A percentile compares a stretch with the other conserved stretches of the same genome.
Conservation (phyloP, 2,113 vertebrate species). For the Crotophaga sulcirostris region DNA sequence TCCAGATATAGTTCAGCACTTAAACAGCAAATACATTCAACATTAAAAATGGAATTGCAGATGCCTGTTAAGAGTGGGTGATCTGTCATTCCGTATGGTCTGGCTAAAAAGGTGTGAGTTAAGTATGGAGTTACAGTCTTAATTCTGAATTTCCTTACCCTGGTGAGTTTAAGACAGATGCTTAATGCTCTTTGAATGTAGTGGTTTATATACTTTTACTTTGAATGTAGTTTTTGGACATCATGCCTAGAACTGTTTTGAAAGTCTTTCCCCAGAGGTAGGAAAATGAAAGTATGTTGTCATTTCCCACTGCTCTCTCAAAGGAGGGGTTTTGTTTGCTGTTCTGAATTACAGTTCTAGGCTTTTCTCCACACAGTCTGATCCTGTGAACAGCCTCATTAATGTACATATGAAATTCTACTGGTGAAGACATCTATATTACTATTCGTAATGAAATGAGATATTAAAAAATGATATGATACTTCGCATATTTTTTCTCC, state of each 20-base stretch:
- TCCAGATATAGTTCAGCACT: background rate
- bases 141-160: constrained; percentile 47
- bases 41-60: background rate
- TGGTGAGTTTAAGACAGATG: constrained; percentile 13
- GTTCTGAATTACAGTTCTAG: background rate
- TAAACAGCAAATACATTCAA: background rate
- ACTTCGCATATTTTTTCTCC: background rate
- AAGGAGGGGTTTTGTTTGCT: constrained; percentile 50
- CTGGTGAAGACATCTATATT: background rate
- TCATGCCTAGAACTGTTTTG: constrained; percentile 20
- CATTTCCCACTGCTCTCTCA: constrained; percentile 44
- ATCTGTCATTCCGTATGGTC: constrained; percentile 11
- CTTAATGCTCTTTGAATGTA: constrained; percentile 32
- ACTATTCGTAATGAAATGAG: background rate
- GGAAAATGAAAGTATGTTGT: constrained; percentile 64
- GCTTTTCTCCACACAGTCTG: background rate
- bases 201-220: constrained; percentile 17
- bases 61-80: background rate
- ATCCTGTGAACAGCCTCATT: background rate
- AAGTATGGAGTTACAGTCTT: constrained; percentile 38
- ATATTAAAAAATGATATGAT: background rate
- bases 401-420: background rate
- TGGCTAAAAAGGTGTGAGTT: constrained; percentile 38
- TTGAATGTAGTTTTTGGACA: constrained; percentile 39
- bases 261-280: constrained; percentile 27